Base-by-base conservation (phyloP, 2,113 vertebrate genomes). In the Paralichthys olivaceus region DNA sequence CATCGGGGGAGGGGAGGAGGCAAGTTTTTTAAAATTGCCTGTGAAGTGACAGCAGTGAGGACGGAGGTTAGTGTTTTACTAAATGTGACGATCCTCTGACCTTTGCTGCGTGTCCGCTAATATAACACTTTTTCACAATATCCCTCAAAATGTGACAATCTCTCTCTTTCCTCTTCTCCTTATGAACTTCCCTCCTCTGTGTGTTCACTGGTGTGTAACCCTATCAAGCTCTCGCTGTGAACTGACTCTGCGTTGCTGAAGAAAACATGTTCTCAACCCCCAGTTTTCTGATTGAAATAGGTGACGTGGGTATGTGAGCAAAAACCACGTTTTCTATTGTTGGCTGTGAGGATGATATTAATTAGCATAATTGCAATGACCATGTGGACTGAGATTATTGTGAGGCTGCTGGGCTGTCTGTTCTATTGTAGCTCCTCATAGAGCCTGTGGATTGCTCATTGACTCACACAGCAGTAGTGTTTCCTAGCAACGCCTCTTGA, bases 401-500 rank as follows among this genome's bases (percentile, higher is more conserved):
- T 88, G 66, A 37, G 78, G 84, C 76, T 84, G 75, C 72, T 75
- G 29, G 68, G 75, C 90, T 86, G 77, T 90, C 89, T 90, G 64
- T 91, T 94, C 80, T 79, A 90, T 91, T 91, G 81, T 82, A 89
- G 90, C 90, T 90, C 82, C 83, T 77, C 84, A 84, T 64, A 80
- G 87, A 82, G 92, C 80, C 87, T 84, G 84, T 67, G 84, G 87
- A 90, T 88, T 87, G 82, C 79, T 93, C 87, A 81, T 92, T 89
- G 86, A 91, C 87, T 93, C 79, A 84, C 78, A 72, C 87, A 83
- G 89, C 76, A 90, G 84, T 91, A 87, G 90, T 68, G 93, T 94
- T 94, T 93, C 91, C 92, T 95, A 93, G 88, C 91, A 94, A 92
- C 90, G 75, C 84, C 88, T 84, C 90, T 85, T 91, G 75, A 81